phyloP scores from a whole-genome alignment of 2,113 vertebrate genomes.

The Anser cygnoides region DNA sequence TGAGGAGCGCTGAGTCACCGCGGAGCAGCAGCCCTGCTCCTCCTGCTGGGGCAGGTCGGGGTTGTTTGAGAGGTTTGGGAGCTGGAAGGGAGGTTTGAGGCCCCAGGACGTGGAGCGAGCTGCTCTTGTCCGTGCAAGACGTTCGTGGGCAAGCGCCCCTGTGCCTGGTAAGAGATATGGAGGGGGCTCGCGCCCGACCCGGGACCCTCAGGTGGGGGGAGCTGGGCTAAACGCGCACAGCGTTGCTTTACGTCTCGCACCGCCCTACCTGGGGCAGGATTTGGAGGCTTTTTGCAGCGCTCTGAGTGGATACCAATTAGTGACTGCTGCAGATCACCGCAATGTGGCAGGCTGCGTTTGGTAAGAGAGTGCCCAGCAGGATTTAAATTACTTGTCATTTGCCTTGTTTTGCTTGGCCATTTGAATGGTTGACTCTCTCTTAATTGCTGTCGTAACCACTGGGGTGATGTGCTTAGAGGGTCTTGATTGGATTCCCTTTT shows the following conservation, averaged over 20 bases:
- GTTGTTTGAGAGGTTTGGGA: not conserved
- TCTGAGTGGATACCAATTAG: constrained; percentile 45
- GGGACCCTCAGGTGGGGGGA: not conserved
- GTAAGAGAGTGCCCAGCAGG: constrained; percentile 49
- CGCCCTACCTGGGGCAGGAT: not conserved
- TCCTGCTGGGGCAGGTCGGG: not conserved
- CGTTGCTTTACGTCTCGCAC: rapidly evolving
- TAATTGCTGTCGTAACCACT: constrained; percentile 52
- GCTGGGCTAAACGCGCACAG: not conserved
- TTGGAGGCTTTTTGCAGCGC: constrained; percentile 24
- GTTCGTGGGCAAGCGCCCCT: rapidly evolving
- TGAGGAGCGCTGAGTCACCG: not conserved
- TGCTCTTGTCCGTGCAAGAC: rapidly evolving
- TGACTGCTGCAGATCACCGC: constrained; percentile 17
- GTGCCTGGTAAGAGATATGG: rapidly evolving
- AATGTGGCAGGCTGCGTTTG: not conserved
- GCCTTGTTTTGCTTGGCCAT: constrained; percentile 63
- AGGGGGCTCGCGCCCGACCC: not conserved
- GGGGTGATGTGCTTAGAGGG: constrained; percentile 25
- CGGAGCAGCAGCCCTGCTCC: rapidly evolving
- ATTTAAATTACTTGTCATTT: constrained; percentile 64
- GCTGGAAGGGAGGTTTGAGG: not conserved
- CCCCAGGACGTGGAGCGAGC: not conserved
- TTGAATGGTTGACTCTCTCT: constrained; percentile 56
- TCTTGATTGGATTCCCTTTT: constrained; percentile 34